Evolutionary conservation across 1,140 invertebrate species (phyloP).

Genomic region (Cylas formicarius): DNA sequence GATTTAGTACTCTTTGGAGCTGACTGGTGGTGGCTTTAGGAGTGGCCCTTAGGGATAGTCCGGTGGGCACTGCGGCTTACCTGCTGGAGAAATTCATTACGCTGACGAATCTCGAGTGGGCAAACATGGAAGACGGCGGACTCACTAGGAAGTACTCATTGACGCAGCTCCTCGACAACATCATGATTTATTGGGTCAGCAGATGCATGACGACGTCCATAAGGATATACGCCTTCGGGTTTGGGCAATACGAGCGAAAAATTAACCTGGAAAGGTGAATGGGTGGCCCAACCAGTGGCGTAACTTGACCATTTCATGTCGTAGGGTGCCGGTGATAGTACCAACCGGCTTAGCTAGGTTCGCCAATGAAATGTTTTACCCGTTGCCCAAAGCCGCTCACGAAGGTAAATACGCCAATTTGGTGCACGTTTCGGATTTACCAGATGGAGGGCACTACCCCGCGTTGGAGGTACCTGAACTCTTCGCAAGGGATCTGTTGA

Average conservation of each 20-base stretch:
- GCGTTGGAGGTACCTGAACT: slow-evolving; percentile 70
- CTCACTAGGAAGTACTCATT: slow-evolving; percentile 55
- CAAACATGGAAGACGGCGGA: slow-evolving; percentile 60
- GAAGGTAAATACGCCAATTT: slow-evolving; percentile 54
- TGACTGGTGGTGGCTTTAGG: slow-evolving; percentile 47
- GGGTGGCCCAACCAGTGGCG: no score
- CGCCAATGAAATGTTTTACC: slow-evolving; percentile 52
- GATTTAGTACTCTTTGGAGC: neutral
- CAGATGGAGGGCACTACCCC: slow-evolving; percentile 67
- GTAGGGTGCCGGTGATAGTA: slow-evolving; percentile 51
- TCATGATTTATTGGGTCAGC: slow-evolving; percentile 83
- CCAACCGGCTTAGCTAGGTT: slow-evolving; percentile 59
- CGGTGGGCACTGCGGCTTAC: slow-evolving; percentile 70
- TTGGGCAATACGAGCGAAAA: no score
- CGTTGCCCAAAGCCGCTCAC: slow-evolving; percentile 52
- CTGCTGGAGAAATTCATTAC: slow-evolving; percentile 78
- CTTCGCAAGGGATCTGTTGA: slow-evolving; percentile 54
- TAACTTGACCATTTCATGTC: no score
- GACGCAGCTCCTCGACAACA: slow-evolving; percentile 76
- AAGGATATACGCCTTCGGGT: slow-evolving; percentile 72
- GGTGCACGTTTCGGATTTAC: slow-evolving; percentile 53
- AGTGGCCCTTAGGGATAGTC: slow-evolving; percentile 56
- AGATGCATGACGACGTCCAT: slow-evolving; percentile 69
- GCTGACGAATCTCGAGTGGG: slow-evolving; percentile 58
- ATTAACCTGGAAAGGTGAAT: no score